Conservation (phyloP, 2,797 vertebrate species). For the Scomberomorus guttatus region DNA sequence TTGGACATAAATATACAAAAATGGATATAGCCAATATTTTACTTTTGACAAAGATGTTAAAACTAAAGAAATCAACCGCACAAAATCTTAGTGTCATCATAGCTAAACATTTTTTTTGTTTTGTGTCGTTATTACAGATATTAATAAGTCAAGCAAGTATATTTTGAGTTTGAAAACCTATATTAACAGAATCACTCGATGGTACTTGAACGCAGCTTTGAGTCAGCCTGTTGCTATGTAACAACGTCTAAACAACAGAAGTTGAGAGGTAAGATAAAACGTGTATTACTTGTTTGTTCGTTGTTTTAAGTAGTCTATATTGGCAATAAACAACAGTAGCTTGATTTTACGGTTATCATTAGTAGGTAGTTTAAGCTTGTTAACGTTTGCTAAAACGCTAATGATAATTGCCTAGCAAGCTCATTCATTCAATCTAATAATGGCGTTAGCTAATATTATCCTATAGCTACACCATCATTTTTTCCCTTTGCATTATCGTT, state of each 20-base stretch:
- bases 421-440: background rate
- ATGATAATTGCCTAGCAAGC: background rate
- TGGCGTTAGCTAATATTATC: background rate
- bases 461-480: background rate
- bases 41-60: background rate
- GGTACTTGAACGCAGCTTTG: constrained; percentile 68
- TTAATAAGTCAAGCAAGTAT: background rate
- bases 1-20: background rate
- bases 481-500: background rate
- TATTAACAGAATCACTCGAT: background rate
- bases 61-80: background rate
- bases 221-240: constrained; percentile 74
- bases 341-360: background rate
- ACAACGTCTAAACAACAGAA: constrained; percentile 49
- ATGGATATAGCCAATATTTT: background rate
- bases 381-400: background rate
- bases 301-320: background rate
- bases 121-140: background rate
- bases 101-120: background rate
- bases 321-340: background rate
- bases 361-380: background rate
- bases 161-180: background rate
- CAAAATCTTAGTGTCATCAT: background rate
- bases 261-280: background rate
- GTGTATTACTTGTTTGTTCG: background rate